phyloP scores from a whole-genome alignment of 2,888 invertebrate genomes.

The Aphodius sticticus region DNA sequence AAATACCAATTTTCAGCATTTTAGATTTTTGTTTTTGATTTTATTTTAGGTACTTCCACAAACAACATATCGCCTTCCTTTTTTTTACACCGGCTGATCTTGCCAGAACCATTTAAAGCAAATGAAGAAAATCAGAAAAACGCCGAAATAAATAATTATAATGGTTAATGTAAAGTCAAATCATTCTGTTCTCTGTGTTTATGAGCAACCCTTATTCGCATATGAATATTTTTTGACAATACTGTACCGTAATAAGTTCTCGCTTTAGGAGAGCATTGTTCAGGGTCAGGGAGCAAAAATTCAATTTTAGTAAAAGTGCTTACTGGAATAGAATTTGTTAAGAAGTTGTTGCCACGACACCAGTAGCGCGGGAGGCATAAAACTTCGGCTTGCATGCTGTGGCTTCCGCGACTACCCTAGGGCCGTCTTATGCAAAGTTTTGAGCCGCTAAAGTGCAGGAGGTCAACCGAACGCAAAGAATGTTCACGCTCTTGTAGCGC shows the following conservation, averaged over 20 bases:
- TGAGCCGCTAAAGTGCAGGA: neutral
- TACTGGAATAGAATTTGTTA: conserved; percentile 4
- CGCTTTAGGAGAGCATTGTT: neutral
- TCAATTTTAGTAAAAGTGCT: neutral
- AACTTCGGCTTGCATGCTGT: neutral
- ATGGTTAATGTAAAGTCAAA: too few relatives aligned
- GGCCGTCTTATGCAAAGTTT: neutral
- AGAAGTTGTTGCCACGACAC: neutral
- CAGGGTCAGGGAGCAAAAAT: conserved; percentile 4
- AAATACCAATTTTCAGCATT: too few relatives aligned
- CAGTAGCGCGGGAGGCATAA: neutral
- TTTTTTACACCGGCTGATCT: too few relatives aligned
- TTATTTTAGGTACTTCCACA: too few relatives aligned
- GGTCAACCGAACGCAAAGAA: neutral
- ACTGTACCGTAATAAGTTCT: neutral
- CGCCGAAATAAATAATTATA: too few relatives aligned
- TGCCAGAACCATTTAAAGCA: too few relatives aligned
- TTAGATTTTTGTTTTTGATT: too few relatives aligned
- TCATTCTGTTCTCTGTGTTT: too few relatives aligned
- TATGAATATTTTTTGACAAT: neutral
- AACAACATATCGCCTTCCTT: too few relatives aligned
- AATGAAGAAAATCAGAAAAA: too few relatives aligned
- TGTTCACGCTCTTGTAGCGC: neutral
- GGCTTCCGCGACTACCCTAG: neutral
- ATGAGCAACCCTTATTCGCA: too few relatives aligned